Evolutionary conservation across 2,888 invertebrate species (phyloP), one percentile per base, ranked within the genome.

Genomic region (Cremastinae sp.): DNA sequence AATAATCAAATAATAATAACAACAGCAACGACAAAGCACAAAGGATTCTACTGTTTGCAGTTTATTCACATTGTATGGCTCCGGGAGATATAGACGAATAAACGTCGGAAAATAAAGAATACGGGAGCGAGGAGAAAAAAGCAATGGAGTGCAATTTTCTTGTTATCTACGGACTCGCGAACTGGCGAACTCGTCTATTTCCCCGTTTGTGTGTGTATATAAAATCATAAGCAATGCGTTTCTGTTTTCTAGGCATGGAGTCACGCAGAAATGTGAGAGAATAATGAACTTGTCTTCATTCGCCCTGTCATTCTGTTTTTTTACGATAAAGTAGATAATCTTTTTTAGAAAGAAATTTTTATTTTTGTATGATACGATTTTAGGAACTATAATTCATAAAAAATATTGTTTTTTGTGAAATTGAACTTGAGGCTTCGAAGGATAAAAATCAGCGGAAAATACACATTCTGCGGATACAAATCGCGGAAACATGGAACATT

Each of bases 91-190:
- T 49, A 49, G 22, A 58, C 47, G 39, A 58, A 58, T 58, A 68
- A 47, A 58, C 35, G 56, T 14, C 16, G 45, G 39, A 39, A 68
- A 20, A 14, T 20, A 64, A 51, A 20, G 20, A 12, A 35, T 5
- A 49, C 14, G 5, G 8, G n/a, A n/a, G 39, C 4, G 55, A 16
- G 37, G 35, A 37, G 45, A 47, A 14, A 41, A 43, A 22, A 39
- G 43, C n/a, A 35, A 58, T 37, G 59, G 61, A 59, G 72, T 28
- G 69, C 73, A 77, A 77, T 74, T 69, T 74, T 73, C 74, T 74
- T 64, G 73, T 74, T 73, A 74, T 77, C 69, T 70, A 61, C 73
- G 75, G 14, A 47, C 45, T 62, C 49, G 61, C 61, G 62, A 49
- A 53, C 56, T 56, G 45, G 65, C 49, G 18, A 55, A 56, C 39